Evolutionary conservation across 2,113 vertebrate species (phyloP), one percentile per base, ranked within the genome.

Genomic region (Ondatra zibethicus): DNA sequence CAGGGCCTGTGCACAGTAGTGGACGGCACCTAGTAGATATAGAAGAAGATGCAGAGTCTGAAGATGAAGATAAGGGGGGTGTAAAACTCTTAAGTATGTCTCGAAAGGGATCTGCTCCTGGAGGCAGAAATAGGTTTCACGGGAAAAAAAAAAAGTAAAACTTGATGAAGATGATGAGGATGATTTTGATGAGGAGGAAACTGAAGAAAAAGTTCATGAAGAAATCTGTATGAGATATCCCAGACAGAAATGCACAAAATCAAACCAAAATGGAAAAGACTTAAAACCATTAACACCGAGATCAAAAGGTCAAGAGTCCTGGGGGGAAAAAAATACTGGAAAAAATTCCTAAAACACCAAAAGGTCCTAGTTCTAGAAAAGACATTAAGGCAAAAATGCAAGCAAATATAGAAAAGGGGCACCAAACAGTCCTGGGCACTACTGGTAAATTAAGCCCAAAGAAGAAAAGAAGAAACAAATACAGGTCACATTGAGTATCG

Each of bases 21-120:
- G 99, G 99, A 39, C 99, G 99, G 63, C 99, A 99, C 96, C 99
- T 99, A 0, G 98, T 99, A 99, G 98, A 98, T 75, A 97, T 99
- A 96, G 98, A 99, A 82, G 99, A 99, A 96, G 99, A 99, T 76
- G 98, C 98, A 97, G 99, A 99, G 70, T 99, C 98, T 10, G 99
- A 99, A 0, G 98, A 98, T 52, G 98, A 99, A 3, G 98, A 98
- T 31, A 98, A 99, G 23, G 98, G 99, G 0, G 98, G 99, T 45
- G 7, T 98, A 91, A 98, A 99, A 89, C 96, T 98, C 21, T 73
- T 98, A 17, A 98, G 98, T 39, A 91, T 98, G 65, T 98, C 98
- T 33, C 14, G 98, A 94, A 99, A 99, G 96, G 97, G 98, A 92
- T 97, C 99, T 94, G 98, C 98, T 3, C 98, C 98, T 68, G 97